These are phyloP conservation scores for Scaptomyza polygonia DNA, from an alignment of 2,888 invertebrate species.

Conservation along the genomic window DNA sequence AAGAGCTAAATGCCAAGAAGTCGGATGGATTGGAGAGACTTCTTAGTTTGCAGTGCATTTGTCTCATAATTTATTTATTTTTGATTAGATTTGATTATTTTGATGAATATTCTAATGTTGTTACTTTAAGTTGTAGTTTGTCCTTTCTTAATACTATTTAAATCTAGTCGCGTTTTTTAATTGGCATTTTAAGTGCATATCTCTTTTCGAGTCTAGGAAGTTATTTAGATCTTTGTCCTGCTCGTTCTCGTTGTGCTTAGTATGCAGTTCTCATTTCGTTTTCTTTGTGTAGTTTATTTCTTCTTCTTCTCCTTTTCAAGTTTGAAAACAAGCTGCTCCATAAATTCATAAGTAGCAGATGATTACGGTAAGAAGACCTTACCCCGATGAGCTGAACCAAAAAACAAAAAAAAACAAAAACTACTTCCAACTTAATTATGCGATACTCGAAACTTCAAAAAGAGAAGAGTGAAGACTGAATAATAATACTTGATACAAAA, in stretches of 20 bases:
- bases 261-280: constrained; percentile 47
- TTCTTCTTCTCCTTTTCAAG: not conserved
- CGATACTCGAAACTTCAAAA: constrained; percentile 57
- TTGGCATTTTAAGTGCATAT: too few relatives aligned
- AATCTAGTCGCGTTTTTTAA: too few relatives aligned
- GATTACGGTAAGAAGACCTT: constrained; percentile 53
- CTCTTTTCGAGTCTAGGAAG: constrained; percentile 1
- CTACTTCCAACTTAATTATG: constrained; percentile 53
- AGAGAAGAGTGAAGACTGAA: constrained; percentile 26
- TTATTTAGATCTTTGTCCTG: constrained; percentile 38
- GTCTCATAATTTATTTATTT: too few relatives aligned
- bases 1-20: too few relatives aligned
- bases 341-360: constrained; percentile 50
- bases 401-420: too few relatives aligned
- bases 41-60: too few relatives aligned
- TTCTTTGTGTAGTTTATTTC: constrained; percentile 13
- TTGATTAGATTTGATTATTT: too few relatives aligned
- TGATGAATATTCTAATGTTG: too few relatives aligned
- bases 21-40: too few relatives aligned
- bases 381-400: constrained; percentile 20
- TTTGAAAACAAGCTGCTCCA: constrained; percentile 36
- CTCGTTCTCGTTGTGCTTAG: constrained; percentile 40
- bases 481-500: constrained; percentile 13
- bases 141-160: too few relatives aligned
- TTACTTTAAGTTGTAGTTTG: too few relatives aligned